phyloP scores from a whole-genome alignment of 2,888 invertebrate genomes.

The Harpalus rubripes region DNA sequence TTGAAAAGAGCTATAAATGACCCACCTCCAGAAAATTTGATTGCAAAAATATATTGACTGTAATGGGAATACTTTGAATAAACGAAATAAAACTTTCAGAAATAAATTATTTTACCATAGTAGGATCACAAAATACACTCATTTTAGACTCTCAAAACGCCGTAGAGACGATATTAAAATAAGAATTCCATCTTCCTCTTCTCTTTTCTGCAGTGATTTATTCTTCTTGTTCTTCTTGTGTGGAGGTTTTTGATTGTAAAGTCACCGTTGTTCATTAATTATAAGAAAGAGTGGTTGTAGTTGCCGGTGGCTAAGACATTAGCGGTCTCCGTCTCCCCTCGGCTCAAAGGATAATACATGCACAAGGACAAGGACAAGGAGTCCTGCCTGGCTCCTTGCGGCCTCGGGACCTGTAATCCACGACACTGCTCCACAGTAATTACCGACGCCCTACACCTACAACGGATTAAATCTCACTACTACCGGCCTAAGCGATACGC shows the following conservation, averaged over 20 bases:
- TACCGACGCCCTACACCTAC: slow-evolving; percentile 23
- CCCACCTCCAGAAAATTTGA: no score
- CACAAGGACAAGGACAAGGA: slow-evolving; percentile 39
- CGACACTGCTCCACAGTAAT: slow-evolving; percentile 37
- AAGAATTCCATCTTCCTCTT: no score
- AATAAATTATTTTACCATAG: no score
- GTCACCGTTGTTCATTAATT: slow-evolving; percentile 72
- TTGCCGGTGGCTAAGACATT: slow-evolving; percentile 1
- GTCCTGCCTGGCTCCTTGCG: neutral
- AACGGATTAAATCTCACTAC: slow-evolving; percentile 6
- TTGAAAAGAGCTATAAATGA: no score
- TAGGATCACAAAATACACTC: no score
- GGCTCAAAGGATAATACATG: slow-evolving; percentile 57
- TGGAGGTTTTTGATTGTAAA: neutral
- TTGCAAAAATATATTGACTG: no score
- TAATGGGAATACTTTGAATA: no score
- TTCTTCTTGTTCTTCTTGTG: no score
- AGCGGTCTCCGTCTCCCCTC: slow-evolving; percentile 12
- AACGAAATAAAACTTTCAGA: no score
- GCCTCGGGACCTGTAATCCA: slow-evolving; percentile 48
- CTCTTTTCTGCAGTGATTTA: no score
- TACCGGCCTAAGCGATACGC: neutral
- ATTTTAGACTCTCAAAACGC: no score
- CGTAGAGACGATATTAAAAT: no score
- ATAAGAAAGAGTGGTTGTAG: slow-evolving; percentile 70